phyloP scores from a whole-genome alignment of 2,113 vertebrate genomes.

The Aegotheles bennettii region DNA sequence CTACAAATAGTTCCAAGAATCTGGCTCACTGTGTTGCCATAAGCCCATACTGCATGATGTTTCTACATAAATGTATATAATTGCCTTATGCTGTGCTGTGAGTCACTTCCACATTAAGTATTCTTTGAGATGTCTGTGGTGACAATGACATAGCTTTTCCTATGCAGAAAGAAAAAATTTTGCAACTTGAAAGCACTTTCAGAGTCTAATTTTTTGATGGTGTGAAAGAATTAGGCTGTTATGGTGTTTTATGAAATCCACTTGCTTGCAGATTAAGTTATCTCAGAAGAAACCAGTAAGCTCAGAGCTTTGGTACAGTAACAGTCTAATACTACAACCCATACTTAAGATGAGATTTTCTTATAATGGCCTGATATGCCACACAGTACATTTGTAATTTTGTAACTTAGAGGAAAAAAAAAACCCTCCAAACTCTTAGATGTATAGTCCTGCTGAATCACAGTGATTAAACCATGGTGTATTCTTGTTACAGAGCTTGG shows the following conservation, averaged over 20 bases:
- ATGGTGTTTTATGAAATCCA: slow-evolving; percentile 29
- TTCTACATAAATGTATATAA: slow-evolving; percentile 36
- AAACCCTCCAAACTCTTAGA: not conserved
- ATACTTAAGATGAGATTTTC: not conserved
- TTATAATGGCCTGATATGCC: not conserved
- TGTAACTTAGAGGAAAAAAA: not conserved
- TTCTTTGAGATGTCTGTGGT: slow-evolving; percentile 13
- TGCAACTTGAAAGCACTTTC: not conserved
- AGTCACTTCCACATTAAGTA: slow-evolving; percentile 39
- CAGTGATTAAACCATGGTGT: not conserved
- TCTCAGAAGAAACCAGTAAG: slow-evolving; percentile 15
- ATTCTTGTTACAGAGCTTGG: not conserved
- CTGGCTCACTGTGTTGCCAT: slow-evolving; percentile 19
- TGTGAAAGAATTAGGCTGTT: slow-evolving; percentile 16
- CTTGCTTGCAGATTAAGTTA: no score
- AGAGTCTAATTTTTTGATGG: not conserved
- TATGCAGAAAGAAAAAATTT: not conserved
- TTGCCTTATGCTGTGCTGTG: slow-evolving; percentile 40
- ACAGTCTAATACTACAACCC: not conserved
- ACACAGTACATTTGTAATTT: not conserved
- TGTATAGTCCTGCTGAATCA: not conserved
- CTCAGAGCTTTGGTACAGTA: not conserved
- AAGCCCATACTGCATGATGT: not conserved
- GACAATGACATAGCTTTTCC: not conserved
- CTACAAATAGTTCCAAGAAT: slow-evolving; percentile 57